Base-by-base conservation (phyloP, 2,113 vertebrate species). In the Clarias magur region DNA sequence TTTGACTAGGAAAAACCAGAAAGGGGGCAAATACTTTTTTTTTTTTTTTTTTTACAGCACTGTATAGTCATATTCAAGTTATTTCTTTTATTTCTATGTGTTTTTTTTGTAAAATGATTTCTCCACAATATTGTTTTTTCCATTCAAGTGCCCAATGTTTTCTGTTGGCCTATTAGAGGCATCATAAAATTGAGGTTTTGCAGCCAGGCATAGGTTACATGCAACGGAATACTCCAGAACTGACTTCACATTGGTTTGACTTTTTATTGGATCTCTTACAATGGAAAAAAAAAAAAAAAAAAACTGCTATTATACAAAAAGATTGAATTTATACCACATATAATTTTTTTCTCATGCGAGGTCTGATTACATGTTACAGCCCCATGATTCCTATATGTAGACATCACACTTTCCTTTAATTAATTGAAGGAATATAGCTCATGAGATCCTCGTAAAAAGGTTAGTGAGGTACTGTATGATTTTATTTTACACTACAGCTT, bases 121-220 rank as follows among this genome's bases (percentile, higher is more conserved):
- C n/a, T 65, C 21, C 27, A 80, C 17, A 9, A 30, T 42, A n/a
- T 23, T 42, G 6, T 79, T 84, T 84, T 57, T 54, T 23, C 70
- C 54, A 57, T 65, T 23, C 57, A 78, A 4, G 15, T 17, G 38
- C 67, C 48, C 8, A n/a, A 16, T 3, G 48, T 86, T 86, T 86
- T 86, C 63, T 21, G 10, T 80, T 13, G 11, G 38, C 48, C 19
- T 65, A 68, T 86, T 53, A 80, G 19, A 67, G 75, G 27, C 73
- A 56, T 85, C 54, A 68, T 80, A 68, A 80, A 85, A 57, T 38
- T 85, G n/a, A 56, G 42, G 84, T 78, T 79, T 79, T 65, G 9
- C 1, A n/a, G 21, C 57, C 3, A 4, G 56, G 83, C 25, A 48
- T n/a, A 10, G 62, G 38, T 73, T 73, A 73, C 34, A 72, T 60